Conservation (phyloP, 2,797 vertebrate genomes). For the Apogon hyalosoma region DNA sequence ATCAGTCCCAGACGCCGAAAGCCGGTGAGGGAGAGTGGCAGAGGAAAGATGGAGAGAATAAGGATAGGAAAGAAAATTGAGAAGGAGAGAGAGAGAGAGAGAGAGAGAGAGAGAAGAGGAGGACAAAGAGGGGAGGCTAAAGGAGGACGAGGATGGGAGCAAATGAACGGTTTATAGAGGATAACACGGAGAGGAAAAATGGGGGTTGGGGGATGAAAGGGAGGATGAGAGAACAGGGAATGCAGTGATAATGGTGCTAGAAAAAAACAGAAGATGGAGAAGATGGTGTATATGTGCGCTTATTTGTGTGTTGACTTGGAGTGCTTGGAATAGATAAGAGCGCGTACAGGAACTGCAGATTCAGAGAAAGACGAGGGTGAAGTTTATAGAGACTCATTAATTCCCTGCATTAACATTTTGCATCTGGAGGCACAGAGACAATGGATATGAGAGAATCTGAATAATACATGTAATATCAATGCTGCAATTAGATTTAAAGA, state of each 20-base stretch:
- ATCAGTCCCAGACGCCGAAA: slow-evolving; percentile 32
- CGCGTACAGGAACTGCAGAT: slow-evolving; percentile 45
- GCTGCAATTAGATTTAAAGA: slow-evolving; percentile 59
- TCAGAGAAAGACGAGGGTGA: slow-evolving; percentile 30
- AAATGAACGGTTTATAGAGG: slow-evolving; percentile 25
- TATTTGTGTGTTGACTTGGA: slow-evolving; percentile 10
- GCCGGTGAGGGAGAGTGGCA: slow-evolving; percentile 11
- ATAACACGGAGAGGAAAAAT: slow-evolving; percentile 2
- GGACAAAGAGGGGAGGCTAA: not conserved
- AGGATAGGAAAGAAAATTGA: too few species aligned
- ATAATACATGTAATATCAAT: slow-evolving; percentile 61
- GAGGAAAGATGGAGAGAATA: slow-evolving; percentile 2
- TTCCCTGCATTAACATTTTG: slow-evolving; percentile 64
- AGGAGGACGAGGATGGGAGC: not conserved
- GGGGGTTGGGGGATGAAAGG: slow-evolving; percentile 1
- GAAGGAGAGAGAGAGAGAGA: not conserved
- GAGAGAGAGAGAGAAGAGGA: not conserved
- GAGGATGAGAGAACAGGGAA: slow-evolving; percentile 19
- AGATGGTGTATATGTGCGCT: slow-evolving; percentile 22
- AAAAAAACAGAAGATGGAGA: slow-evolving; percentile 25
- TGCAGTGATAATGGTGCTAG: slow-evolving; percentile 14
- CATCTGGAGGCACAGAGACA: slow-evolving; percentile 55
- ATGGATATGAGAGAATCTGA: slow-evolving; percentile 57
- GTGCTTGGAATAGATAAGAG: slow-evolving; percentile 45
- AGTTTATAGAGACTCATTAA: slow-evolving; percentile 54